Evolutionary conservation across 2,888 invertebrate genomes (phyloP).

Genomic region (Acrobasis repandana): DNA sequence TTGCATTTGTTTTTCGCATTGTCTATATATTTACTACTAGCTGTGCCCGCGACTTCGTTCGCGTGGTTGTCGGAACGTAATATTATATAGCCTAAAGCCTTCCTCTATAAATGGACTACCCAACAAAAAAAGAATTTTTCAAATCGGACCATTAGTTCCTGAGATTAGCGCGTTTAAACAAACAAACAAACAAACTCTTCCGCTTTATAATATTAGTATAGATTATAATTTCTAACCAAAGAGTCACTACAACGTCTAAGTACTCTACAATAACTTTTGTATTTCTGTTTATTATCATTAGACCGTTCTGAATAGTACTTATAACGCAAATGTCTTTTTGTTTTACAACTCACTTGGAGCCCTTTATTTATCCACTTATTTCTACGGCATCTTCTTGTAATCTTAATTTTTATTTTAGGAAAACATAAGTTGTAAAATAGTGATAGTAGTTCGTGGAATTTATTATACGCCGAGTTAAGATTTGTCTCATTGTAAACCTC

Average conservation of each 20-base stretch:
- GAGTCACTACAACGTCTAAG: background rate
- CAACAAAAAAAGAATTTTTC: no score
- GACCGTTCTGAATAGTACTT: background rate
- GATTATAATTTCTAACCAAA: no score
- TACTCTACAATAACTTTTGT: background rate
- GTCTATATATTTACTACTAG: no score
- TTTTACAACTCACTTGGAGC: background rate
- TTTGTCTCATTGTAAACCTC: background rate
- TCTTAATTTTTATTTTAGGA: background rate
- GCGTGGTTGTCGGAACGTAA: no score
- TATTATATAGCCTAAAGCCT: no score
- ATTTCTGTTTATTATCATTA: slow-evolving; percentile 1
- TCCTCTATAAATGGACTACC: no score
- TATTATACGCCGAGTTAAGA: slow-evolving; percentile 1
- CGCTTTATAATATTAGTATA: no score
- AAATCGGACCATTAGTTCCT: no score
- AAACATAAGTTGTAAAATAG: background rate
- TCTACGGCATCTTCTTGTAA: background rate
- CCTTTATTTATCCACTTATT: slow-evolving; percentile 1
- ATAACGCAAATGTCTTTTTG: background rate
- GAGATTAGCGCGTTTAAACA: no score
- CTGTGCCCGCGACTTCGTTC: no score
- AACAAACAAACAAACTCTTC: no score
- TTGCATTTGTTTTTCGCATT: no score
- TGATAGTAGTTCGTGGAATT: background rate